Evolutionary conservation across 92 coral and sea anemone species (phyloP), one percentile per base, ranked within the genome.

Genomic region (Actinernus sp.): DNA sequence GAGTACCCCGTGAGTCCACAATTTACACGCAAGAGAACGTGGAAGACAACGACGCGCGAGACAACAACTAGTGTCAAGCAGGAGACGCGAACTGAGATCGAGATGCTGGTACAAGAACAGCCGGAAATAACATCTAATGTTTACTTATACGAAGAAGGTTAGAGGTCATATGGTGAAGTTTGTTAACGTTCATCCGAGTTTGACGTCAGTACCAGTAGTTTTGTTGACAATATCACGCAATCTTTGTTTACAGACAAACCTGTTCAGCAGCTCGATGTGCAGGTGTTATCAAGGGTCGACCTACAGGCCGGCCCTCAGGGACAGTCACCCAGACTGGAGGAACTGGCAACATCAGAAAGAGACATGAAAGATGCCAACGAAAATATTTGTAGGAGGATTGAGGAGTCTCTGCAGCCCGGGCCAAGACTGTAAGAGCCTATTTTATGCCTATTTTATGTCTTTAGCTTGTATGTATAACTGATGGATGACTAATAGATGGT

Each of bases 1-100:
- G 76, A 70, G 21, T 61, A 87, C 3, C 68, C 95, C 12, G 95
- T 83, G 33, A 70, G 54, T 61, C 73, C 85, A 13, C 84, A 81
- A 54, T 69, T 79, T 9, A 72, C 76, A 0, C 89, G 98, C 46
- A 94, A 80, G 37, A 76, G 98, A 30, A 89, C 96, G 27, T 94
- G 97, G 97, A 63, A 71, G 34, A 94, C 98, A 31, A 94, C 98
- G 31, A 94, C 98, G 21, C 76, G 95, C 54, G 98, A 94, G 74
- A 94, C 97, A 4, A 87, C 93, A 23, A 86, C 98, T 47, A 94
- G 98, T 52, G 88, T 94, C 24, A 86, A 81, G 76, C 96, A 90
- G 30, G 97, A 94, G 52, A 94, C 97, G 18, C 78, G 95, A 51
- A 90, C 94, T 20, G 98, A 94, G 55, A 85, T 94, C 14, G 98